Evolutionary conservation across 2,888 invertebrate species (phyloP), one percentile per base, ranked within the genome.

Genomic region (Agrilus cyanescens): DNA sequence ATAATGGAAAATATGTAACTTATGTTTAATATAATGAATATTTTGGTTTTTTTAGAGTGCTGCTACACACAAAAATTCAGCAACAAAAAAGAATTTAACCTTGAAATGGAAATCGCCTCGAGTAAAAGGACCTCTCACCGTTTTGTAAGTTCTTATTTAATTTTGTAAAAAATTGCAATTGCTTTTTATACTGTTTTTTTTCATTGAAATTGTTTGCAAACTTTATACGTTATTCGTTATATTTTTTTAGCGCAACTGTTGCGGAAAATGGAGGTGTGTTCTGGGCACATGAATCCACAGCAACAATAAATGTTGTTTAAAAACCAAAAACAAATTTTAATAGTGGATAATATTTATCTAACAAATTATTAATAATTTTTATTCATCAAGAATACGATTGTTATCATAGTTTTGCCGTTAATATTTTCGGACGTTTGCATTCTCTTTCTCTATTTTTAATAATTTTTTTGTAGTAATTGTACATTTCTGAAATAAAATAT

Each of bases 281-380:
- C 68, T 85, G 84, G 84, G 80, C 79, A 4, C 74, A 72, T 36
- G 73, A 80, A 39, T 75, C 78, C 57, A 75, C 76, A 29, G 75
- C 73, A 41, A 72, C 73, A 35, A 67, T 81, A 43, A 72, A 71
- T 62, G 75, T 81, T 20, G 4, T 20, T 20, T 20, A 20, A 20
- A 20, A 20, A 20, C 20, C 2, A 7, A 20, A 7, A 20, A 20
- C 5, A 20, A 7, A 20, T 2, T 4, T 20, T 20, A 3, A 20
- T 7, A 20, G 2, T 20, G 20, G 20, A 20, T 20, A 20, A 20
- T 20, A 20, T 20, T 20, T 20, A 20, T 20, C 20, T 20, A 7
- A 20, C 20, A 4, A 20, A 20, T 18, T 4, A 20, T 2, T 7
- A 20, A 20, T 20, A 3, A 20, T 20, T 20, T 20, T 20, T 20